Base-by-base conservation (phyloP, 35 echinoderm and acorn worm species). In the Lytechinus pictus region DNA sequence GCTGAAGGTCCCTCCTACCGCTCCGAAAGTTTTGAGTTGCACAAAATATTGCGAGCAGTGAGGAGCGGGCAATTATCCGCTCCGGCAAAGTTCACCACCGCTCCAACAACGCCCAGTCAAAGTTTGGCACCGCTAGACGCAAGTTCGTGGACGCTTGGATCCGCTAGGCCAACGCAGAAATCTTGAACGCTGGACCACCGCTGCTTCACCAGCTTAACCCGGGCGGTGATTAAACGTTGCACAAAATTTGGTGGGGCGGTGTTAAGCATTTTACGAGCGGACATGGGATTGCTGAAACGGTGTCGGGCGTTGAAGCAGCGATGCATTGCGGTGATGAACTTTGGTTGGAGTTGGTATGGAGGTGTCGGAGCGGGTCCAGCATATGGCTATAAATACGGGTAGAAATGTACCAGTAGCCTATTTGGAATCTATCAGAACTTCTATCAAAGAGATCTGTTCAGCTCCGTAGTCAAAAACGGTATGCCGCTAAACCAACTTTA, bases 141-240 rank as follows among this genome's bases (percentile, higher is more conserved):
- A 89, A 89, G 87, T 89, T 89, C 87, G 87, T 89, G 87, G 87
- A 89, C 87, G 87, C 87, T 89, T 89, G 21, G 87, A n/a, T 89
- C 87, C 87, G 87, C 87, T 89, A 89, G 87, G 87, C 87, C 87
- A 89, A 89, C 87, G 87, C 87, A 89, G 87, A 89, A 89, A 89
- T 89, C 87, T 89, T 52, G 87, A 89, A 89, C 87, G 28, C 87
- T 89, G 52, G 87, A 89, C 27, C 87, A 89, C 87, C 87, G 87
- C 87, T 89, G 87, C 87, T 89, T 89, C 87, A 27, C 87, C 87
- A 89, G 87, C 87, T 89, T 89, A 51, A 29, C 27, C 87, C 87
- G 87, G 87, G 87, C 87, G 87, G 87, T 89, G 87, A 89, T 89
- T 89, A 89, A 89, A 89, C 87, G 87, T 89, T 89, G 28, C 87